A percentile compares a stretch with the other conserved stretches of the same genome.
Evolutionary conservation across 2,797 vertebrate genomes (phyloP).

Genomic region (Dallia pectoralis): DNA sequence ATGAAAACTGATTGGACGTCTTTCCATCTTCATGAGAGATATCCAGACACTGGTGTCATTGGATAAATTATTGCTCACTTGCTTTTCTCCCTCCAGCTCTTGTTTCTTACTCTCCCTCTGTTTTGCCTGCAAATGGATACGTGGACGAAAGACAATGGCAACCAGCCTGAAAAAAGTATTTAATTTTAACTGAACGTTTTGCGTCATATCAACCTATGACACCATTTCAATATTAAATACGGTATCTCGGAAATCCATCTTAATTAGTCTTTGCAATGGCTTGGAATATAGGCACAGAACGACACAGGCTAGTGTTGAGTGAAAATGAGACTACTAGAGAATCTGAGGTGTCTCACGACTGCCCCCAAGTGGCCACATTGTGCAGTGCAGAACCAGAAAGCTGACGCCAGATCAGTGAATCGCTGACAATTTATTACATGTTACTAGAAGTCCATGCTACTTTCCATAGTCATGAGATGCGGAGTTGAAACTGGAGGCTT

Average conservation of each 20-base stretch:
- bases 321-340: not conserved
- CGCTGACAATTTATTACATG: not conserved
- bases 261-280: constrained; percentile 62
- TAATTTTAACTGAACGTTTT: constrained; percentile 36
- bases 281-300: constrained; percentile 43
- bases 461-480: not conserved
- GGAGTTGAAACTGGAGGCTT: constrained; percentile 8
- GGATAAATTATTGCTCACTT: not conserved
- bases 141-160: constrained; percentile 37
- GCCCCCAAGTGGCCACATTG: constrained; percentile 54
- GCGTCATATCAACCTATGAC: constrained; percentile 52
- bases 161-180: constrained; percentile 30
- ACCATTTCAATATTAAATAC: constrained; percentile 69
- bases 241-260: constrained; percentile 71
- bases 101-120: constrained; percentile 1
- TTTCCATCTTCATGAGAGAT: too few relatives aligned
- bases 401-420: not conserved
- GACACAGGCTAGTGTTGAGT: constrained; percentile 17
- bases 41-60: constrained; percentile 3
- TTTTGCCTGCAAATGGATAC: constrained; percentile 47
- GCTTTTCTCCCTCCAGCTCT: not conserved
- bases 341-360: constrained; percentile 50
- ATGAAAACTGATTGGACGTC: too few relatives aligned
- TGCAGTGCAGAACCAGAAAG: constrained; percentile 17
- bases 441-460: not conserved